Conservation (phyloP, 2,888 invertebrate species). For the Oegoconia quadripuncta region DNA sequence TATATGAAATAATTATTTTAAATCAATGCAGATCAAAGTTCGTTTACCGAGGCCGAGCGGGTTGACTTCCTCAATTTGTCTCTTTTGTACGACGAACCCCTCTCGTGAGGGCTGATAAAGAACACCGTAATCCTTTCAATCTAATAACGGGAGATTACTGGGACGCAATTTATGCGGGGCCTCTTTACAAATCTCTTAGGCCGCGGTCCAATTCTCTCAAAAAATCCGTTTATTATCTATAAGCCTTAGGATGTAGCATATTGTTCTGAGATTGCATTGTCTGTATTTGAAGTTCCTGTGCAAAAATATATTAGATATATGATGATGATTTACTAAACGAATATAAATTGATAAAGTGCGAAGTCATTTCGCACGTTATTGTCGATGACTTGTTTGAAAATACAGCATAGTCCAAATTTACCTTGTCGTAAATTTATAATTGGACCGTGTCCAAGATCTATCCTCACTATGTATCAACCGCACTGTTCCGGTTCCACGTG, state of each 20-base stretch:
- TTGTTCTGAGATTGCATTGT: too few species aligned
- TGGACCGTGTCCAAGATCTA: slow-evolving; percentile 57
- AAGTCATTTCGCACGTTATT: slow-evolving; percentile 31
- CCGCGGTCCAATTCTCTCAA: slow-evolving; percentile 9
- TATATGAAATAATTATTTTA: slow-evolving; percentile 5
- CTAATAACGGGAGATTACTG: slow-evolving; percentile 54
- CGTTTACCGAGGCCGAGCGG: slow-evolving; percentile 15
- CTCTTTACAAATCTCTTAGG: slow-evolving; percentile 23
- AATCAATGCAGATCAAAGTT: slow-evolving; percentile 11
- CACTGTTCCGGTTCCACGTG: slow-evolving; percentile 47
- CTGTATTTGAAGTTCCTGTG: too few species aligned
- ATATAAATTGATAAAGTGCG: slow-evolving; percentile 19
- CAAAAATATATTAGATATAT: too few species aligned
- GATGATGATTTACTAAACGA: too few species aligned
- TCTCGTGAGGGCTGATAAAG: slow-evolving; percentile 49
- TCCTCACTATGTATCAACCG: slow-evolving; percentile 18
- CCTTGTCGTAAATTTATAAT: slow-evolving; percentile 55
- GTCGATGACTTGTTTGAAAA: slow-evolving; percentile 46
- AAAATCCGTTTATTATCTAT: too few species aligned
- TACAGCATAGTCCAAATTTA: slow-evolving; percentile 63
- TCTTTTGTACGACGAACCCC: slow-evolving; percentile 40
- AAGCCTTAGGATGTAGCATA: too few species aligned
- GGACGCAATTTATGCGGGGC: slow-evolving; percentile 47
- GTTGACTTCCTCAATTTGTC: slow-evolving; percentile 54
- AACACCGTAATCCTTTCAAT: slow-evolving; percentile 64